phyloP scores from a whole-genome alignment of 2,797 vertebrate genomes.

The Sebastes hubbsi region DNA sequence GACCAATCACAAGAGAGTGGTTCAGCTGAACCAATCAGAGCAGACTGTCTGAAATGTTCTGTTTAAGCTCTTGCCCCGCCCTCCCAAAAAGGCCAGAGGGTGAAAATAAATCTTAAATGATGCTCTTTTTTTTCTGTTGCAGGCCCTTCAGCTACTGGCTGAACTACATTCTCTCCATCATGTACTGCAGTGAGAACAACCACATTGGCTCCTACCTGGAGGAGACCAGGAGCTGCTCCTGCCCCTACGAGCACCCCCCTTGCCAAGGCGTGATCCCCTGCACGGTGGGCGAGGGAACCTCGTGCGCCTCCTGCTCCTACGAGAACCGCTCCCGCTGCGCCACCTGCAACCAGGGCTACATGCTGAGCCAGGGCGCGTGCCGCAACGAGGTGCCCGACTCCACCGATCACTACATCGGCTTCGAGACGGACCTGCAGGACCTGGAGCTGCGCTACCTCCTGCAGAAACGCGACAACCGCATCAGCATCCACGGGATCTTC shows the following conservation, averaged over 20 bases:
- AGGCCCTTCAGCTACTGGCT: conserved; percentile 94
- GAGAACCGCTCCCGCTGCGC: conserved; percentile 96
- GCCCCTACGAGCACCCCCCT: conserved; percentile 90
- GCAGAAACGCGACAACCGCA: conserved; percentile 89
- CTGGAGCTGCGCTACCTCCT: conserved; percentile 91
- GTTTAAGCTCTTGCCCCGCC: too few relatives aligned
- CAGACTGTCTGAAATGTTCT: too few relatives aligned
- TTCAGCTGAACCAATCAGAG: too few relatives aligned
- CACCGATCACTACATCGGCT: conserved; percentile 96
- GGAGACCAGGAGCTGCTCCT: conserved; percentile 90
- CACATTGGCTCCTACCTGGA: conserved; percentile 93
- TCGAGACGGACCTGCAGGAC: conserved; percentile 96
- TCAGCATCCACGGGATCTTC: conserved; percentile 94
- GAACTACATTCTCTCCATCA: conserved; percentile 93
- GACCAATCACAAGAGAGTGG: too few relatives aligned
- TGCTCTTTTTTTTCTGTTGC: conserved; percentile 46
- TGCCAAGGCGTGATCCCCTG: conserved; percentile 91
- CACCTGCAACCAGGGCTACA: conserved; percentile 91
- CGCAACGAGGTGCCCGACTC: conserved; percentile 94
- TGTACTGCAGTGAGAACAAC: conserved; percentile 97
- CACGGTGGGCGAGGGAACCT: conserved; percentile 87
- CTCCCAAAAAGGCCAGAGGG: too few relatives aligned
- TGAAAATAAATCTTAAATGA: neutral
- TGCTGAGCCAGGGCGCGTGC: conserved; percentile 94
- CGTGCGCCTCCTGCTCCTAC: conserved; percentile 89